Conservation (phyloP, 2,113 vertebrate species). For the Tachycineta bicolor region DNA sequence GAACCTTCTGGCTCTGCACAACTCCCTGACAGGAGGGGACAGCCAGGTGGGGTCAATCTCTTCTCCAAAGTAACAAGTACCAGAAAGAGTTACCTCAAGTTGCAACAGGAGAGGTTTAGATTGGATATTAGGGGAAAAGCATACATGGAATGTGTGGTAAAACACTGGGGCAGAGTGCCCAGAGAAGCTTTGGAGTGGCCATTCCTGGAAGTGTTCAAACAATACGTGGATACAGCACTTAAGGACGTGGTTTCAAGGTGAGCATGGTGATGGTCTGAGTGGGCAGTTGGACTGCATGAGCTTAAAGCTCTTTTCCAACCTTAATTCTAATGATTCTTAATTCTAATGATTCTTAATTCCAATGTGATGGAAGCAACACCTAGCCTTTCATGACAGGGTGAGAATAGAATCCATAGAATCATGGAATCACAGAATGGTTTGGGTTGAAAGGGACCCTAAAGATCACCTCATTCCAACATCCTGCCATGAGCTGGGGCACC, state of each 20-base stretch:
- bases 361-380: not conserved
- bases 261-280: not conserved
- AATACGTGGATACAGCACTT: too few species aligned
- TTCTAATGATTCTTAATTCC: too few species aligned
- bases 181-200: not conserved
- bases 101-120: not conserved
- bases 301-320: not conserved
- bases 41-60: accelerated
- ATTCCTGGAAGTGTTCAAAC: not conserved
- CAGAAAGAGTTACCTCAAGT: not conserved
- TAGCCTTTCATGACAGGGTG: not conserved
- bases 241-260: not conserved
- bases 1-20: accelerated
- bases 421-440: not conserved
- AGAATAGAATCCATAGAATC: not conserved
- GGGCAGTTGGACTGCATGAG: not conserved
- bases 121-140: not conserved
- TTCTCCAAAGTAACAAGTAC: not conserved
- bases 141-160: too few species aligned
- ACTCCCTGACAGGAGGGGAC: not conserved
- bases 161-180: not conserved
- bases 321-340: not conserved
- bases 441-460: not conserved
- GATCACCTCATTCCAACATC: accelerated
- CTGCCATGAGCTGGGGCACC: not conserved